phyloP scores from a whole-genome alignment of 2,888 invertebrate species.

The Megalurothrips usitatus region DNA sequence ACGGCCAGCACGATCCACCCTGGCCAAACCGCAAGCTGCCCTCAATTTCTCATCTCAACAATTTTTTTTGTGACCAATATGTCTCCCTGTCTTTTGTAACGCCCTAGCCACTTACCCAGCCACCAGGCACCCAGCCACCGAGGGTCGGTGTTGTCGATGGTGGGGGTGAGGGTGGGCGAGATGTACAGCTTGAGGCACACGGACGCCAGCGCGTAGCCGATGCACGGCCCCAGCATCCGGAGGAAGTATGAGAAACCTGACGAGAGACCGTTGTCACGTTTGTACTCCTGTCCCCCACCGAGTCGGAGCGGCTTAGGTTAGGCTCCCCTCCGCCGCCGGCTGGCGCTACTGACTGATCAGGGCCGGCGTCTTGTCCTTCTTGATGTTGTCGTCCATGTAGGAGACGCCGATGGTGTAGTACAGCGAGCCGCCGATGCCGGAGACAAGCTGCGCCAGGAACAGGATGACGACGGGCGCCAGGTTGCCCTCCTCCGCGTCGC shows the following conservation, averaged over 20 bases:
- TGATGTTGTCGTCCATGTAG: constrained; percentile 73
- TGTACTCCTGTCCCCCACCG: not conserved
- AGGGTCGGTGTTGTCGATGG: constrained; percentile 62
- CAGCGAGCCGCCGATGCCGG: constrained; percentile 64
- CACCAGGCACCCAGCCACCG: constrained; percentile 83
- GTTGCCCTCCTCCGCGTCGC: constrained; percentile 53
- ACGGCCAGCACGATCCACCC: constrained; percentile 62
- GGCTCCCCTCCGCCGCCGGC: too few relatives aligned
- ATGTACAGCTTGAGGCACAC: constrained; percentile 62
- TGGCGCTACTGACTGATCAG: constrained; percentile 55
- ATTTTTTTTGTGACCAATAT: not conserved
- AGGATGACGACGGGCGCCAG: constrained; percentile 59
- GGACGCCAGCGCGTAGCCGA: constrained; percentile 63
- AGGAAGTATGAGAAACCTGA: constrained; percentile 62
- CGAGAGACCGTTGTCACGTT: constrained; percentile 34
- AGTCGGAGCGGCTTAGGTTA: not conserved
- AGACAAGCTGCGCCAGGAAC: constrained; percentile 64
- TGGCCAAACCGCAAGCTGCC: constrained; percentile 36
- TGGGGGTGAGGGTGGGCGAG: constrained; percentile 59
- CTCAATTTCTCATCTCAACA: not conserved
- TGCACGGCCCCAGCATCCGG: constrained; percentile 63
- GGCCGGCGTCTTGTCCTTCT: constrained; percentile 66
- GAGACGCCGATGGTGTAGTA: constrained; percentile 66
- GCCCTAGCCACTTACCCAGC: constrained; percentile 52
- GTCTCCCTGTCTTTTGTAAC: too few relatives aligned